phyloP scores from a whole-genome alignment of 2,888 invertebrate species.

The Andrena dorsata region DNA sequence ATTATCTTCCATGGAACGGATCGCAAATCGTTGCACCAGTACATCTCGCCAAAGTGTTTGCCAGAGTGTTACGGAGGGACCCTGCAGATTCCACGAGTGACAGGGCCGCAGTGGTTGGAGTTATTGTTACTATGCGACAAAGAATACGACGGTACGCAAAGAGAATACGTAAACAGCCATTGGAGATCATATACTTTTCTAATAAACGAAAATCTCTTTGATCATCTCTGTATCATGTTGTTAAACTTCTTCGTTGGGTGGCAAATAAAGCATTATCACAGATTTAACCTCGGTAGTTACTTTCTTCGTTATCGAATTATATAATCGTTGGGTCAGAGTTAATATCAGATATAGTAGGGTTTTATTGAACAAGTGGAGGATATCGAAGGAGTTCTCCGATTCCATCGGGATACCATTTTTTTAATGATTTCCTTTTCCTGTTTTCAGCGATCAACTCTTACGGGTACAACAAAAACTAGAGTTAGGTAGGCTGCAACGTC shows the following conservation, averaged over 20 bases:
- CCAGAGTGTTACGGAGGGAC: conserved; percentile 91
- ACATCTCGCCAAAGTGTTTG: conserved; percentile 90
- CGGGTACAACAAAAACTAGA: conserved; percentile 89
- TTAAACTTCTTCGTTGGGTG: not conserved
- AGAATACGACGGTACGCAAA: conserved; percentile 89
- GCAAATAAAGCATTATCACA: not conserved
- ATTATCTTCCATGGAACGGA: conserved; percentile 93
- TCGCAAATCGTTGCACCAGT: conserved; percentile 89
- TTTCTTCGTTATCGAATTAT: not conserved
- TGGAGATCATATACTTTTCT: not conserved
- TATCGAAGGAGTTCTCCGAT: too few relatives aligned
- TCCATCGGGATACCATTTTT: too few relatives aligned
- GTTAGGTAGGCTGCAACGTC: not conserved
- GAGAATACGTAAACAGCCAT: not conserved
- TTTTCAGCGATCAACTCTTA: conserved; percentile 90
- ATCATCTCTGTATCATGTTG: not conserved
- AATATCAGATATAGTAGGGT: too few relatives aligned
- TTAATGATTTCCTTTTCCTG: not conserved
- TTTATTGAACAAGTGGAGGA: too few relatives aligned
- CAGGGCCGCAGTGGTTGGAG: conserved; percentile 91
- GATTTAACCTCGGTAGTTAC: not conserved
- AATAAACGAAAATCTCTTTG: not conserved
- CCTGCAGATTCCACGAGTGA: conserved; percentile 89
- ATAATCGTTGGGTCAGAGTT: not conserved
- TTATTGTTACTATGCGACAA: conserved; percentile 90